Conservation (phyloP, 2,113 vertebrate species). For the Carassius auratus region DNA sequence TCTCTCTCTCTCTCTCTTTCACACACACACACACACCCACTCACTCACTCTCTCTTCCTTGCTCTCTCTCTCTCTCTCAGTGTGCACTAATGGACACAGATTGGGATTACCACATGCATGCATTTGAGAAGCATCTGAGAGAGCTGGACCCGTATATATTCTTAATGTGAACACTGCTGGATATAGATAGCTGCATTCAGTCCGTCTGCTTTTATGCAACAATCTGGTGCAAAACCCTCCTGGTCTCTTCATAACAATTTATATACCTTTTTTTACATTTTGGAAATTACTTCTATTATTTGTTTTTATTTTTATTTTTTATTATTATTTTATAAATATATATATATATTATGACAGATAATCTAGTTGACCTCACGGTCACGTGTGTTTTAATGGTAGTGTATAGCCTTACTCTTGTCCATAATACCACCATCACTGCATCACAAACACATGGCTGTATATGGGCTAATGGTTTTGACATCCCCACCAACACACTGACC, state of each 20-base stretch:
- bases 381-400: slow-evolving; percentile 29
- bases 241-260: slow-evolving; percentile 60
- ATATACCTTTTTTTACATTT: slow-evolving; percentile 56
- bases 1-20: slow-evolving; percentile 26
- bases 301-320: background rate
- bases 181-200: slow-evolving; percentile 28
- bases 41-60: slow-evolving; percentile 52
- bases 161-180: slow-evolving; percentile 51
- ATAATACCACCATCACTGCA: background rate
- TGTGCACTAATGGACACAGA: slow-evolving; percentile 73
- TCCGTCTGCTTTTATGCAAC: slow-evolving; percentile 1
- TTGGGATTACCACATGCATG: slow-evolving; percentile 77
- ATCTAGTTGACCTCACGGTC: slow-evolving; percentile 25
- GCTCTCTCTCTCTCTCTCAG: slow-evolving; percentile 38
- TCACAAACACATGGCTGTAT: background rate
- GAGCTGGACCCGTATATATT: slow-evolving; percentile 62
- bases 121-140: slow-evolving; percentile 72
- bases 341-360: slow-evolving; percentile 15
- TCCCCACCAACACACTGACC: background rate
- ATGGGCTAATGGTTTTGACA: slow-evolving; percentile 29
- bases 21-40: background rate
- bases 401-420: background rate
- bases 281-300: background rate
- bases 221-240: slow-evolving; percentile 57
- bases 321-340: too few relatives aligned